Evolutionary conservation across 2,888 invertebrate genomes (phyloP).

Genomic region (Erebia epiphron): DNA sequence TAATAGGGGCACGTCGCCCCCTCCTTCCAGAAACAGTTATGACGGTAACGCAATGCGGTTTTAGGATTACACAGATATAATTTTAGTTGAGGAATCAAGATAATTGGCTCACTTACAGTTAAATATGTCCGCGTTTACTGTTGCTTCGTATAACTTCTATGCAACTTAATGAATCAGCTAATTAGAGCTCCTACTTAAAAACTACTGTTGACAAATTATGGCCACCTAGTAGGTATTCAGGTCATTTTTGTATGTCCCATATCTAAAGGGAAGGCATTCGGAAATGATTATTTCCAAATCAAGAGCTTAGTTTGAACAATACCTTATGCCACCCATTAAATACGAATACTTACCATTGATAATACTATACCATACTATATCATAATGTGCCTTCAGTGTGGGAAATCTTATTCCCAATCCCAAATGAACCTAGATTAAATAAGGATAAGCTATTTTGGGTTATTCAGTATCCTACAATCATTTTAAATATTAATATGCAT

Average conservation of each 20-base stretch:
- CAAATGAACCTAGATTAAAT: no score
- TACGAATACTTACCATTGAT: no score
- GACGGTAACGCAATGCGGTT: conserved; percentile 41
- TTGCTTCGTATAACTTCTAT: conserved; percentile 5
- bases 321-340: no score
- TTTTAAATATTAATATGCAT: no score
- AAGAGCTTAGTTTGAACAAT: no score
- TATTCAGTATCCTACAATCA: no score
- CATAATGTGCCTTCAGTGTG: no score
- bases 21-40: conserved; percentile 42
- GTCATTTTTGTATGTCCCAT: background rate
- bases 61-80: conserved; percentile 27
- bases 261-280: no score
- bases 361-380: no score
- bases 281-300: no score
- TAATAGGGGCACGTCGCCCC: conserved; percentile 57
- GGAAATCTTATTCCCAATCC: no score
- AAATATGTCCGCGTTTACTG: conserved; percentile 22
- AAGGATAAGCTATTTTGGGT: no score
- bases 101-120: conserved; percentile 27
- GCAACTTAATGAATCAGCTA: conserved; percentile 9
- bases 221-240: background rate
- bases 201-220: conserved; percentile 7
- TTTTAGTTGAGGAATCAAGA: conserved; percentile 23
- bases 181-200: conserved; percentile 4